A percentile compares a stretch with the other conserved stretches of the same genome.
phyloP scores from a whole-genome alignment of 2,888 invertebrate species.

The Thelaira solivaga region DNA sequence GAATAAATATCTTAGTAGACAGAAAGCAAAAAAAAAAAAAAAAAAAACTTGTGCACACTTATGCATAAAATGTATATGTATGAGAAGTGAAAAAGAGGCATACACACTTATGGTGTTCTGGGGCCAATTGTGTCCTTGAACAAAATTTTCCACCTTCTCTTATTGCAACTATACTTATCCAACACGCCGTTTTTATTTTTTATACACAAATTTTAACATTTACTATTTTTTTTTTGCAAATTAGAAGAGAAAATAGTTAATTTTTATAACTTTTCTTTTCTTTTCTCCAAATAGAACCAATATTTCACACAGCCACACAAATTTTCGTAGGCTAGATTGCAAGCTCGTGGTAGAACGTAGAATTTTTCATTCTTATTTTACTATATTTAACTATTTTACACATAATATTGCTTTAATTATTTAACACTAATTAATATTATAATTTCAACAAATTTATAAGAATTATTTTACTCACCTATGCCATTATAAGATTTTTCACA shows the following conservation, averaged over 20 bases:
- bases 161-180: slow-evolving; percentile 65
- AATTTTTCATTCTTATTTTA: slow-evolving; percentile 28
- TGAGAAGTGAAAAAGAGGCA: slow-evolving; percentile 22
- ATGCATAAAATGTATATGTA: neutral
- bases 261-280: neutral
- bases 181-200: slow-evolving; percentile 54
- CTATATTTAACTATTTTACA: neutral
- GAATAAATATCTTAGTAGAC: too few species aligned
- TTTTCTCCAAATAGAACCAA: too few species aligned
- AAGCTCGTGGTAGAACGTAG: slow-evolving; percentile 56
- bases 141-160: slow-evolving; percentile 69
- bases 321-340: slow-evolving; percentile 27
- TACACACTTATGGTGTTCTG: slow-evolving; percentile 39
- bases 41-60: neutral
- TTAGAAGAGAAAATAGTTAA: neutral
- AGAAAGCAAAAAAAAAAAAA: slow-evolving; percentile 24
- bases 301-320: slow-evolving; percentile 52
- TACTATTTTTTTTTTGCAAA: neutral
- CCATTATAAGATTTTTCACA: slow-evolving; percentile 73
- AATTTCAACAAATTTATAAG: slow-evolving; percentile 21
- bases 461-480: slow-evolving; percentile 70
- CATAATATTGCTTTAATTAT: too few species aligned
- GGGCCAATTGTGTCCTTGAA: slow-evolving; percentile 71
- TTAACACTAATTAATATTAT: too few species aligned
- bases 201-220: neutral